A percentile compares a stretch with the other conserved stretches of the same genome.
These are phyloP conservation scores for Eolophus roseicapilla DNA, from an alignment of 2,113 vertebrate genomes.

Conservation along the genomic window DNA sequence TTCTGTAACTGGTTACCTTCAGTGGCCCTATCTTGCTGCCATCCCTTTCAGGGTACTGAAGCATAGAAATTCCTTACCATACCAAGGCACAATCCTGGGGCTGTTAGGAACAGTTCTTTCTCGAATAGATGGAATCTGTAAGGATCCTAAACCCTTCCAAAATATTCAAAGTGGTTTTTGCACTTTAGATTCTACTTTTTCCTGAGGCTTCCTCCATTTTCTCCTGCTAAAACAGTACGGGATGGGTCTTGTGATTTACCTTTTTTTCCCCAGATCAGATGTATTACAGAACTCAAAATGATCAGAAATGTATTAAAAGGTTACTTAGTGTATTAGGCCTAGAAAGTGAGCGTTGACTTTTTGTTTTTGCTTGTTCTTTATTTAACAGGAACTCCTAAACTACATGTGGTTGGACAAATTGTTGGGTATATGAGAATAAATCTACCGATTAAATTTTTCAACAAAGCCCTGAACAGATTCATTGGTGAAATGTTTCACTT, in stretches of 20 bases:
- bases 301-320: background rate
- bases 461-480: conserved; percentile 35
- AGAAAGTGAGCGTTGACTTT: background rate
- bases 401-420: background rate
- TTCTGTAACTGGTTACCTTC: background rate
- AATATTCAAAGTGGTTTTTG: background rate
- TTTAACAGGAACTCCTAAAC: background rate
- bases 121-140: background rate
- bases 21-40: background rate
- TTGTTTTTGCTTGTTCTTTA: background rate
- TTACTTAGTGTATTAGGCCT: background rate
- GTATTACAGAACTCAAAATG: background rate
- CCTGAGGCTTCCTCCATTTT: background rate
- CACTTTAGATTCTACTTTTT: background rate
- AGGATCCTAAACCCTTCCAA: background rate
- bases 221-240: background rate
- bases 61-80: background rate
- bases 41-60: background rate
- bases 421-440: background rate
- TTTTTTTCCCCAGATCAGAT: background rate
- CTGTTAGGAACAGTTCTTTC: background rate
- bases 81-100: background rate
- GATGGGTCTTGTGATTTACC: background rate
- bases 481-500: conserved; percentile 63
- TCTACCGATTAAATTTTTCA: background rate